Evolutionary conservation across 2,113 vertebrate species (phyloP).

Genomic region (Rhinoderma darwinii): DNA sequence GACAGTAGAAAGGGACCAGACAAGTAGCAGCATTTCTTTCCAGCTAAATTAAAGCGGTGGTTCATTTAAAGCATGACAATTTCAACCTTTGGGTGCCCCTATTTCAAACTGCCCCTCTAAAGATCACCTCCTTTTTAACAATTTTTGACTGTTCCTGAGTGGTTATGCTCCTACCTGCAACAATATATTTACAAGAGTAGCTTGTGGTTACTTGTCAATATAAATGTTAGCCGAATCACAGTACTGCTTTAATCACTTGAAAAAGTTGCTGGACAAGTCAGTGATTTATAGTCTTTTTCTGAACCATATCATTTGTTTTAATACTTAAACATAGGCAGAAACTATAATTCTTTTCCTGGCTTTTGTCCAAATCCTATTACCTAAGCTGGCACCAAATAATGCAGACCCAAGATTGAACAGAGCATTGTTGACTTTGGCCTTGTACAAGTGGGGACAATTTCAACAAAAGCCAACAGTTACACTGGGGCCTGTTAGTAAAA

Average conservation of each 20-base stretch:
- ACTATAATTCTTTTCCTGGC: neutral
- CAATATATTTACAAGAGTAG: neutral
- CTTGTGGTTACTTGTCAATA: neutral
- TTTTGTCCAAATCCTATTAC: neutral
- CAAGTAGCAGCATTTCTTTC: neutral
- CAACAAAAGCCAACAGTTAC: too few relatives aligned
- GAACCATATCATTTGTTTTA: too few relatives aligned
- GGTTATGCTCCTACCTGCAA: neutral
- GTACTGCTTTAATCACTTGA: neutral
- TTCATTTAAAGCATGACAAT: too few relatives aligned
- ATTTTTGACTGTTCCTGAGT: neutral
- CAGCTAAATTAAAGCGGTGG: too few relatives aligned
- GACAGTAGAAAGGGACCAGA: neutral
- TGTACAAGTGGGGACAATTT: too few relatives aligned
- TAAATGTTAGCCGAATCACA: neutral
- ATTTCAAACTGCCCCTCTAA: neutral
- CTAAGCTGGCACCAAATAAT: neutral
- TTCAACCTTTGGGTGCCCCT: neutral
- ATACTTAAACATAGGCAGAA: too few relatives aligned
- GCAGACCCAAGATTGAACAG: neutral
- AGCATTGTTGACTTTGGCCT: neutral
- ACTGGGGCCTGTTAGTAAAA: too few relatives aligned
- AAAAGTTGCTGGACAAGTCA: neutral
- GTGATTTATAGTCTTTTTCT: too few relatives aligned
- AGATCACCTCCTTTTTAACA: neutral